A percentile compares a stretch with the other conserved stretches of the same genome.
phyloP scores from a whole-genome alignment of 2,888 invertebrate genomes.

The Prosapia bicincta region DNA sequence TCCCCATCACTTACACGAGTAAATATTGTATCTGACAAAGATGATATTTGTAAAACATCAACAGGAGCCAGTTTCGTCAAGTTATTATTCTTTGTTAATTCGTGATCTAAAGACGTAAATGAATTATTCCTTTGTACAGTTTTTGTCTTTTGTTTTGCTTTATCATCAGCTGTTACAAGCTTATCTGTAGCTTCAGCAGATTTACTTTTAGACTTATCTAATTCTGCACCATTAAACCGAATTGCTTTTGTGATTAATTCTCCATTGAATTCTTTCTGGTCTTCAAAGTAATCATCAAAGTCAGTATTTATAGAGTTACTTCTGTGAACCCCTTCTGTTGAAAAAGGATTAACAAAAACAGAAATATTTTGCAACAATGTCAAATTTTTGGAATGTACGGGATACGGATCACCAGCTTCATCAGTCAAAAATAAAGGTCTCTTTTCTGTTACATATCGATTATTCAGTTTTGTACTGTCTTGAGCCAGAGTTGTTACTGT shows the following conservation, averaged over 20 bases:
- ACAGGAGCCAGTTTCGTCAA: constrained; percentile 37
- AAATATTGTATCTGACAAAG: constrained; percentile 37
- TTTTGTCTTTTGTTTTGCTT: constrained; percentile 13
- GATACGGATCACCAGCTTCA: constrained; percentile 31
- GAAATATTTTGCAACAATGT: constrained; percentile 50
- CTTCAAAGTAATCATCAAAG: constrained; percentile 39
- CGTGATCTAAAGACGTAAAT: constrained; percentile 33
- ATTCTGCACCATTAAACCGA: constrained; percentile 19
- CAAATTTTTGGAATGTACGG: constrained; percentile 35
- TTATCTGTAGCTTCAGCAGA: constrained; percentile 24
- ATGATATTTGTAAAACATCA: constrained; percentile 35
- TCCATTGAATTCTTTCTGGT: constrained; percentile 31
- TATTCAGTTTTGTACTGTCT: constrained; percentile 44
- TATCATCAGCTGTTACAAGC: constrained; percentile 17
- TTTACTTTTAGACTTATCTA: constrained; percentile 31
- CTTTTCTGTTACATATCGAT: constrained; percentile 48
- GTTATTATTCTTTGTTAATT: constrained; percentile 31
- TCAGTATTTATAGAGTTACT: constrained; percentile 39
- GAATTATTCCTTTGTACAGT: constrained; percentile 33
- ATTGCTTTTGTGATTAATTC: constrained; percentile 24
- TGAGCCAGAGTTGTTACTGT: constrained; percentile 54
- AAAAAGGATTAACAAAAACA: constrained; percentile 63
- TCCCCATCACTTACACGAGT: constrained; percentile 40
- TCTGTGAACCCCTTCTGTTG: constrained; percentile 33
- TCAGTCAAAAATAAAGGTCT: constrained; percentile 31